Conservation (phyloP, 2,888 invertebrate species). For the Carterocephalus palaemon region DNA sequence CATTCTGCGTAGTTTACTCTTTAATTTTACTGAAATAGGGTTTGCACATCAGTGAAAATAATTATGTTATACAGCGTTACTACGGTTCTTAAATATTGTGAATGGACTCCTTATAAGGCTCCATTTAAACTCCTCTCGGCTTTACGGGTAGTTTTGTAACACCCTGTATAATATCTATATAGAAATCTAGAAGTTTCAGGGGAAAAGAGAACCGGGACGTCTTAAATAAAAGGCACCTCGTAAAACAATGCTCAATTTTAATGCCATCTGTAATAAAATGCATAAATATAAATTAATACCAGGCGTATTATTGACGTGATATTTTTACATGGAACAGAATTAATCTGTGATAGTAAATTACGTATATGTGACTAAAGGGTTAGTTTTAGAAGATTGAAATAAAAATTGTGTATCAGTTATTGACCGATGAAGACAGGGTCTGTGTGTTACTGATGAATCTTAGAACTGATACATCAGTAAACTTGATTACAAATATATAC, state of each 20-base stretch:
- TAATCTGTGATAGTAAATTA: constrained; percentile 34
- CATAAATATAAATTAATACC: constrained; percentile 71
- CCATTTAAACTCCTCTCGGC: no score
- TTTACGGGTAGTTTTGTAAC: no score
- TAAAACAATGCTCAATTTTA: constrained; percentile 69
- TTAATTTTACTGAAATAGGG: no score
- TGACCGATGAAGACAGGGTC: constrained; percentile 47
- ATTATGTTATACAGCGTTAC: no score
- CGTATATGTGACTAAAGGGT: constrained; percentile 40
- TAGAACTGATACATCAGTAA: constrained; percentile 65
- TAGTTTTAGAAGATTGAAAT: constrained; percentile 41
- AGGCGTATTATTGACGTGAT: no score
- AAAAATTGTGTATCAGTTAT: constrained; percentile 76
- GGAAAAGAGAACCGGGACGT: neutral
- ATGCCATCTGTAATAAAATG: constrained; percentile 72
- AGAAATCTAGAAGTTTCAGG: no score
- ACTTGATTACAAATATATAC: constrained; percentile 49
- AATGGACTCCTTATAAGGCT: no score
- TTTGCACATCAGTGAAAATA: no score
- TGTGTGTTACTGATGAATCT: constrained; percentile 56
- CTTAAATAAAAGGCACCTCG: constrained; percentile 38
- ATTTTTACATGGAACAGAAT: constrained; percentile 34
- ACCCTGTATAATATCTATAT: no score
- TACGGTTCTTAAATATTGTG: no score
- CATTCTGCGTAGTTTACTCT: no score